Evolutionary conservation across 1,140 invertebrate genomes (phyloP).

Genomic region (Macrotrachela quadricornifera): DNA sequence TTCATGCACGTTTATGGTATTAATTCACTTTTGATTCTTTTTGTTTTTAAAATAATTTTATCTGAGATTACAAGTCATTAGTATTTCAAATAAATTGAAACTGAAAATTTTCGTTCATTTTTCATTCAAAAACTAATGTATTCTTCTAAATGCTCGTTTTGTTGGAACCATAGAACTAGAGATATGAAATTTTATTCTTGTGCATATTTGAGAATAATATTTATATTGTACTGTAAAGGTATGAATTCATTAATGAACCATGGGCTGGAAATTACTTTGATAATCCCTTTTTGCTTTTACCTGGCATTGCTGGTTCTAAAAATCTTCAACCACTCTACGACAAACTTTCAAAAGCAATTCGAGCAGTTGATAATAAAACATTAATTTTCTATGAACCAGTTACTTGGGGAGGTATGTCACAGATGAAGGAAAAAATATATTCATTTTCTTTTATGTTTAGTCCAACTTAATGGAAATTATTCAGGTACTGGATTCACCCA

Average conservation of each 20-base stretch:
- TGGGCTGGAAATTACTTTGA: constrained; percentile 15
- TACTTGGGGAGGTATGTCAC: constrained; percentile 14
- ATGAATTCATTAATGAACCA: constrained; percentile 18
- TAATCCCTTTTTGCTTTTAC: constrained; percentile 12
- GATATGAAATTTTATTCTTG: too few species aligned
- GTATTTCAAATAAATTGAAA: too few species aligned
- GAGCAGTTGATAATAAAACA: constrained; percentile 12
- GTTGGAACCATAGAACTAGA: too few species aligned
- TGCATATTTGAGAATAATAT: too few species aligned
- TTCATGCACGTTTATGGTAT: too few species aligned
- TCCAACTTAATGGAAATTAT: constrained; percentile 9
- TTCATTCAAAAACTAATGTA: too few species aligned
- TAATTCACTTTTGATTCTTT: too few species aligned
- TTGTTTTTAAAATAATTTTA: too few species aligned
- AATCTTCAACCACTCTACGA: constrained; percentile 15
- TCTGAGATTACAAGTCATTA: too few species aligned
- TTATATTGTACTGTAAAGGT: too few species aligned
- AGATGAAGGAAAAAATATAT: neutral
- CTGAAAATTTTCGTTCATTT: too few species aligned
- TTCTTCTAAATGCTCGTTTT: too few species aligned
- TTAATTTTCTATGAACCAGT: constrained; percentile 17
- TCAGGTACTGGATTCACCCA: constrained; percentile 13
- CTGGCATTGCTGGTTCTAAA: constrained; percentile 12
- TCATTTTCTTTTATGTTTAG: neutral
- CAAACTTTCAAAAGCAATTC: constrained; percentile 10